Evolutionary conservation across 2,888 invertebrate genomes (phyloP).

Genomic region (Rhimphoctona megacephalus): DNA sequence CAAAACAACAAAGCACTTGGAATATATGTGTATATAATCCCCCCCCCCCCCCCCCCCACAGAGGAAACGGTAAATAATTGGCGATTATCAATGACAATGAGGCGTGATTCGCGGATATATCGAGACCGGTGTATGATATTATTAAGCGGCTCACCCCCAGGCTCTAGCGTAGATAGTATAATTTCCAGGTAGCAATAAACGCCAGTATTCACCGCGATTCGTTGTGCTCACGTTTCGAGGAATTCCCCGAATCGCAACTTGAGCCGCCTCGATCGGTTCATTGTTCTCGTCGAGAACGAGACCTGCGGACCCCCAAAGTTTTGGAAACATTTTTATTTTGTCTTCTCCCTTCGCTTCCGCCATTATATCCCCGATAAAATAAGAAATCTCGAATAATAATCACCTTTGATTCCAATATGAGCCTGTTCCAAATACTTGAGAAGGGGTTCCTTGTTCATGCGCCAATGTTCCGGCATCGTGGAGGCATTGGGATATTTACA

Average conservation of each 20-base stretch:
- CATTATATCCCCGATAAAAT: constrained; percentile 19
- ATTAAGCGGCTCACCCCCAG: constrained; percentile 87
- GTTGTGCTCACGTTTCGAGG: constrained; percentile 93
- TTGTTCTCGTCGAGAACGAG: constrained; percentile 88
- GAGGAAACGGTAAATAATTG: too few relatives aligned
- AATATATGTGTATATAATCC: too few relatives aligned
- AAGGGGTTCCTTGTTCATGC: constrained; percentile 93
- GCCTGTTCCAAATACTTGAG: constrained; percentile 93
- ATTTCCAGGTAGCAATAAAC: constrained; percentile 94
- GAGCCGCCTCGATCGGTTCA: constrained; percentile 90
- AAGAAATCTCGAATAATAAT: constrained; percentile 6
- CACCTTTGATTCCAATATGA: constrained; percentile 90
- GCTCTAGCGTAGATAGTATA: constrained; percentile 92
- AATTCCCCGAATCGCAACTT: constrained; percentile 91
- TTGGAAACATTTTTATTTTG: background rate
- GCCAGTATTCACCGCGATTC: constrained; percentile 96
- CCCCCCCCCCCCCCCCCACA: too few relatives aligned
- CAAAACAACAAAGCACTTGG: background rate
- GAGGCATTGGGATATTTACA: constrained; percentile 94
- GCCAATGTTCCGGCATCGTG: constrained; percentile 93
- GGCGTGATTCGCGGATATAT: too few relatives aligned
- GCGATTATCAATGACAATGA: too few relatives aligned
- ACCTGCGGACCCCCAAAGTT: constrained; percentile 84
- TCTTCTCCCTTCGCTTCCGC: background rate
- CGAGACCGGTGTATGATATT: too few relatives aligned